A percentile compares a stretch with the other conserved stretches of the same genome.
Conservation (phyloP, 2,113 vertebrate genomes). For the human (Homo sapiens) region DNA sequence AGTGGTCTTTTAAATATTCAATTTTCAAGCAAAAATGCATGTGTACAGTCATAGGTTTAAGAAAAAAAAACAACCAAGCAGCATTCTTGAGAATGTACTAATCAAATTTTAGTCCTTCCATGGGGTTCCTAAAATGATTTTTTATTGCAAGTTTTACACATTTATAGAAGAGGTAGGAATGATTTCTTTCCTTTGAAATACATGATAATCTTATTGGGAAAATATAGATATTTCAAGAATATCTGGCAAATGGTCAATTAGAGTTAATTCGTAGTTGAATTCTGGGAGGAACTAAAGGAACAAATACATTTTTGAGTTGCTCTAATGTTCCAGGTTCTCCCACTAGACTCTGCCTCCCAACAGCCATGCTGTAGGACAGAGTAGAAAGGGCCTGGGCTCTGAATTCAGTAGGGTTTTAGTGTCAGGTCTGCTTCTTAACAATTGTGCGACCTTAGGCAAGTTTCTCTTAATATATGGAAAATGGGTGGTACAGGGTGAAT, state of each 20-base stretch:
- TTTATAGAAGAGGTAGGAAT: neutral
- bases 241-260: neutral
- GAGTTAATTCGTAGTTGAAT: neutral
- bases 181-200: neutral
- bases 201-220: neutral
- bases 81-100: slow-evolving; percentile 9
- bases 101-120: neutral
- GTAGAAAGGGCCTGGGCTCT: neutral
- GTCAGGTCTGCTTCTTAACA: neutral
- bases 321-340: neutral
- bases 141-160: neutral
- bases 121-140: neutral
- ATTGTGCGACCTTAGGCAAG: neutral
- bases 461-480: neutral
- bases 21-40: neutral
- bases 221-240: neutral
- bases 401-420: neutral
- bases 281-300: neutral
- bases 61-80: neutral
- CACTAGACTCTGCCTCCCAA: neutral
- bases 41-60: neutral
- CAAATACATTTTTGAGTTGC: neutral
- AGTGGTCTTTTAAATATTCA: neutral
- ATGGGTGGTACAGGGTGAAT: neutral
- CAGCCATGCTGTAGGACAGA: neutral